Evolutionary conservation across 2,797 vertebrate genomes (phyloP).

Genomic region (Chiroxiphia lanceolata): DNA sequence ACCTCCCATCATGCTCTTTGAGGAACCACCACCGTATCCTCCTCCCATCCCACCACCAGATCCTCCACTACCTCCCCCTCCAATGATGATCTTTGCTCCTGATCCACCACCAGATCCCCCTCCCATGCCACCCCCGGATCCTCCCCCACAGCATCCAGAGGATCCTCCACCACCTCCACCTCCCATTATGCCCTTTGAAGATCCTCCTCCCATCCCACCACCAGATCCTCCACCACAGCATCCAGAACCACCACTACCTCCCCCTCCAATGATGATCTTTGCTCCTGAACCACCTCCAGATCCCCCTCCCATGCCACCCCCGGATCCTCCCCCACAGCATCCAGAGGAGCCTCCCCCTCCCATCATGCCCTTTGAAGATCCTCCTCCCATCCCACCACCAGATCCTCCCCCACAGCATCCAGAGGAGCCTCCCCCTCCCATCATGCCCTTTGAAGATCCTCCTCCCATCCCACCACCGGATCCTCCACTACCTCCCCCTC

Average conservation of each 20-base stretch:
- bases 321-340: background rate
- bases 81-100: rapidly evolving
- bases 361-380: too few relatives aligned
- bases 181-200: rapidly evolving
- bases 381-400: too few relatives aligned
- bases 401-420: background rate
- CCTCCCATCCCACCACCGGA: too few relatives aligned
- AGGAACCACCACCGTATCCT: rapidly evolving
- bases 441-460: too few relatives aligned
- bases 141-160: background rate
- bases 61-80: background rate
- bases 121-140: background rate
- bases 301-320: too few relatives aligned
- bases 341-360: background rate
- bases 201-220: background rate
- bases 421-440: too few relatives aligned
- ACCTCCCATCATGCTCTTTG: background rate
- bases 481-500: rapidly evolving
- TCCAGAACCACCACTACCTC: background rate
- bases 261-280: background rate
- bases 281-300: too few relatives aligned
- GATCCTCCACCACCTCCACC: background rate
- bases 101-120: rapidly evolving
- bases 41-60: background rate
- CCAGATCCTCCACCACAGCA: background rate